Evolutionary conservation across 1,140 invertebrate species (phyloP).

Genomic region (Hyles vespertilio): DNA sequence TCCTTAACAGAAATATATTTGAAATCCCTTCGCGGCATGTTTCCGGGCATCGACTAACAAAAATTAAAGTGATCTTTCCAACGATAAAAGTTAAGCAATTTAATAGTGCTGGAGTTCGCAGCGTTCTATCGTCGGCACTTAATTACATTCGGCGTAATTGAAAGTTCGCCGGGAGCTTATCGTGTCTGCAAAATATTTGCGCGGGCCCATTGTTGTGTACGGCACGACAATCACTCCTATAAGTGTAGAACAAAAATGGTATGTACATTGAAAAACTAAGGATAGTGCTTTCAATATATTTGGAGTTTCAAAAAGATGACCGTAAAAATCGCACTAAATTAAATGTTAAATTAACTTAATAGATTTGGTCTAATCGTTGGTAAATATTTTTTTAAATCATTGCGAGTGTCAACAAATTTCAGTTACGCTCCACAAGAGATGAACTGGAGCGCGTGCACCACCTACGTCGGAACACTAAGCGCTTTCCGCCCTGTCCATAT

Average conservation of each 20-base stretch:
- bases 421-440: no score
- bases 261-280: background rate
- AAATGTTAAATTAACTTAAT: no score
- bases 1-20: conserved; percentile 3
- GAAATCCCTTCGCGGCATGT: conserved; percentile 5
- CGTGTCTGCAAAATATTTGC: conserved; percentile 24
- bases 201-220: background rate
- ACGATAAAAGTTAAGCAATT: conserved; percentile 57
- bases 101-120: conserved; percentile 52
- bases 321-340: no score
- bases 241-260: no score
- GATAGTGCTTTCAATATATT: background rate
- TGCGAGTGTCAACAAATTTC: no score
- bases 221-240: background rate
- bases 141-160: conserved; percentile 61
- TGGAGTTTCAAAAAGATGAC: no score
- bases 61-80: conserved; percentile 6
- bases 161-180: conserved; percentile 46
- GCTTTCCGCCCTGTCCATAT: no score
- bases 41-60: background rate
- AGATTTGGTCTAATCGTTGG: no score
- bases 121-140: conserved; percentile 47
- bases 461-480: no score
- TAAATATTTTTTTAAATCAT: no score
- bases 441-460: no score